Evolutionary conservation across 35 echinoderm and acorn worm species (phyloP), one percentile per base, ranked within the genome.

Genomic region (Apostichopus parvimensis): DNA sequence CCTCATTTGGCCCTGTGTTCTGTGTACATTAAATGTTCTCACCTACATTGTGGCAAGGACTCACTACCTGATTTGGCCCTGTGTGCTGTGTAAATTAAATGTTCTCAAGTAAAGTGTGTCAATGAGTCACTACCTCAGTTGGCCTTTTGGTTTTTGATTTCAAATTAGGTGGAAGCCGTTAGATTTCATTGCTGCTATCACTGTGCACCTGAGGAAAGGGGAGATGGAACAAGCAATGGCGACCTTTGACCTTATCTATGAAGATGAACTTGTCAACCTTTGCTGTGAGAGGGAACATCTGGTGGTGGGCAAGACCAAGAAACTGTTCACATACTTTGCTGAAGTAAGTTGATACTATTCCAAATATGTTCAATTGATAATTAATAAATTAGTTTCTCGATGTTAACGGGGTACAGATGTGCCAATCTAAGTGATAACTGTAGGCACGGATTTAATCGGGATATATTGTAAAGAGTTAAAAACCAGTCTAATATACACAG

Each of bases 181-280:
- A 28, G 88, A 90, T 54, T 90, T 78, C 22, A 56, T 90, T 7
- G 88, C 88, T 53, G 88, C 73, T 2, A 90, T 90, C 9, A 90
- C 70, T 6, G 62, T 90, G 9, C 56, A 90, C 68, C 73, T 90
- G 8, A 1, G 21, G 20, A 73, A 90, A 8, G 88, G 88, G 21
- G 88, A 90, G 17, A 54, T 90, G 22, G 88, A 90, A 13, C 88
- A 90, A 90, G 88, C 88, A 4, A 34, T 78, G 66, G 88, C 88
- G 13, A 78, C 73, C 88, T 90, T 90, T 73, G 73, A 90, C 73
- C 73, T 90, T 6, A 77, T 90, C n/a, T 90, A 90, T 90, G 88
- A 90, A 34, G 88, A 90, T 90, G 88, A 90, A 90, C 88, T 90
- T 9, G 88, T 90, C 7, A 73, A 52, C 10, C 88, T 90, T 56